Base-by-base conservation (phyloP, 2,888 invertebrate species). In the Cremastobaeus sp. region DNA sequence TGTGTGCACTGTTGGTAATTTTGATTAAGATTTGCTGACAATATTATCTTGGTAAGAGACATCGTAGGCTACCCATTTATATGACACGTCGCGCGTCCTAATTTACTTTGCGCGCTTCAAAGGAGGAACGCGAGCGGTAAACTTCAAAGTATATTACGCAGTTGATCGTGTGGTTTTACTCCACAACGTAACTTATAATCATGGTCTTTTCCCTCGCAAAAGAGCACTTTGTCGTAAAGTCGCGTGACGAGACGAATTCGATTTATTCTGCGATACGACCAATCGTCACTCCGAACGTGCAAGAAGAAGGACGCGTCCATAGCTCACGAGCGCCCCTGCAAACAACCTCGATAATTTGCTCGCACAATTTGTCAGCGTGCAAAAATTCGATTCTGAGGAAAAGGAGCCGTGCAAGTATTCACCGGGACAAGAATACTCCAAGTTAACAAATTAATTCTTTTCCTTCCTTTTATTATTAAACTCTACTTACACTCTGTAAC, bases 161-260 rank as follows among this genome's bases (percentile, higher is more conserved):
- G 71, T 64, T 57, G 57, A 57, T 71, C 39, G 43, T 70, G 50
- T 25, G 50, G 62, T 57, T 62, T 70, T 57, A 50, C 54, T 28
- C 47, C n/a, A 21, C 18, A 14, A 34, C 48, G 34, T 60, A 66
- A 66, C 41, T 66, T 73, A 73, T 73, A 62, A 73, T 73, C 73
- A 30, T 41, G 43, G 52, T 48, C 54, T 66, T 60, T 66, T 59
- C 32, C 25, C 12, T 47, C 20, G 30, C 20, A 54, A 52, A 37
- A 43, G 41, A 55, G 41, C 30, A 64, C 62, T 71, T 64, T 50
- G 37, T 41, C 60, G 57, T 37, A 59, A 52, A 59, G 68, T 73
- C 52, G 41, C 66, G 62, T 55, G 68, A 68, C 60, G 52, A 59
- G 68, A 55, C 57, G 57, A 21, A 62, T 73, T 73, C 73, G 73